phyloP scores from a whole-genome alignment of 1,140 invertebrate genomes.

The Microvelia longipes region DNA sequence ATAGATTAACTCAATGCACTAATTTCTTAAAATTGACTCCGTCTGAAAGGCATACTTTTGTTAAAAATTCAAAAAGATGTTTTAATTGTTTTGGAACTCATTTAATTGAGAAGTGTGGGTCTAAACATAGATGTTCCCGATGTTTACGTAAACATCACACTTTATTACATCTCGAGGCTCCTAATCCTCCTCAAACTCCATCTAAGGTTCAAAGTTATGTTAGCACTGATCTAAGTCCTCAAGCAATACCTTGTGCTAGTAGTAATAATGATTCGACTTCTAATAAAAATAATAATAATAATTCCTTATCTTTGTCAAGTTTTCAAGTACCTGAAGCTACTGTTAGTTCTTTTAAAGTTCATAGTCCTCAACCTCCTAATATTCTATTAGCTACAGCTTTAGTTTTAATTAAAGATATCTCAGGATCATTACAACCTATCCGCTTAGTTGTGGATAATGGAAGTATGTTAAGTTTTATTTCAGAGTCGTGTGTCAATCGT shows the following conservation, averaged over 20 bases:
- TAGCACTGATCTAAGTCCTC: too few relatives aligned
- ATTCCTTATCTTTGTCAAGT: too few relatives aligned
- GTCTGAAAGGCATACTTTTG: background rate
- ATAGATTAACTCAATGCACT: background rate
- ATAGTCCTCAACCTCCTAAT: too few relatives aligned
- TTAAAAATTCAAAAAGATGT: background rate
- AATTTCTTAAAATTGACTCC: background rate
- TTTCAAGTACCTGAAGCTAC: too few relatives aligned
- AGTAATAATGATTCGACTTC: too few relatives aligned
- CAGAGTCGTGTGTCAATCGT: background rate
- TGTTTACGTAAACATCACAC: background rate
- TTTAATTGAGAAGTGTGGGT: background rate
- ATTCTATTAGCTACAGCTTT: background rate
- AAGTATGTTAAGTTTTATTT: background rate
- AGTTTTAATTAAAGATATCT: background rate
- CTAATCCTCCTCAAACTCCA: background rate
- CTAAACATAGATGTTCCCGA: background rate
- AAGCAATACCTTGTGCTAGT: too few relatives aligned
- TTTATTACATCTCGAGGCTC: background rate
- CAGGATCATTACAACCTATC: background rate
- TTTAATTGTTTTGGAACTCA: background rate
- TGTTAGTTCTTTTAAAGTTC: too few relatives aligned
- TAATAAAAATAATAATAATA: too few relatives aligned
- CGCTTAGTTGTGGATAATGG: background rate
- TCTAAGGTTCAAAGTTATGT: too few relatives aligned